Evolutionary conservation across 2,797 vertebrate species (phyloP).

Genomic region (Mormyrus proboscirostris): DNA sequence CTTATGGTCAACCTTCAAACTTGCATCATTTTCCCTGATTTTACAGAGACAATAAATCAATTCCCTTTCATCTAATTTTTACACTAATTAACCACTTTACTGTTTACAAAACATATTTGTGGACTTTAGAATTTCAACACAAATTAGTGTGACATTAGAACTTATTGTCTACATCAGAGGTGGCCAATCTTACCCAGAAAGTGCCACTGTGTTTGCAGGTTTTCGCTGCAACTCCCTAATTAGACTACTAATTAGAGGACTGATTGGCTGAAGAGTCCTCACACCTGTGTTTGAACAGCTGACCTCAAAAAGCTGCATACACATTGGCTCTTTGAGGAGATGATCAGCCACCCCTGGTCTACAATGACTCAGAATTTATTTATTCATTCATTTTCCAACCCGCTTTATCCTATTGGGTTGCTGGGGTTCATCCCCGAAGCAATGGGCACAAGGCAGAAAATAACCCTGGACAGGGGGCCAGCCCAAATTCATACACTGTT

Average conservation of each 20-base stretch:
- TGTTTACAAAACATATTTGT: not conserved
- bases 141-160: not conserved
- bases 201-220: not conserved
- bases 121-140: not conserved
- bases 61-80: not conserved
- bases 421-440: no score
- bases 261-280: not conserved
- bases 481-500: no score
- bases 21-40: not conserved
- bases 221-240: not conserved
- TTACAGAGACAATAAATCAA: not conserved
- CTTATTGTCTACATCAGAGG: not conserved
- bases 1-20: not conserved
- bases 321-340: not conserved
- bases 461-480: no score
- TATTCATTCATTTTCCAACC: no score
- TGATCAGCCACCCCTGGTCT: not conserved
- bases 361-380: not conserved
- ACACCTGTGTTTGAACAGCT: not conserved
- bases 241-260: not conserved
- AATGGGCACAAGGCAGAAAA: no score
- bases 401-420: no score
- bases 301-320: not conserved
- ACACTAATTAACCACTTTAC: not conserved
- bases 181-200: not conserved